Evolutionary conservation across 1,140 invertebrate species (phyloP).

Genomic region (Leptopilina clavipes): DNA sequence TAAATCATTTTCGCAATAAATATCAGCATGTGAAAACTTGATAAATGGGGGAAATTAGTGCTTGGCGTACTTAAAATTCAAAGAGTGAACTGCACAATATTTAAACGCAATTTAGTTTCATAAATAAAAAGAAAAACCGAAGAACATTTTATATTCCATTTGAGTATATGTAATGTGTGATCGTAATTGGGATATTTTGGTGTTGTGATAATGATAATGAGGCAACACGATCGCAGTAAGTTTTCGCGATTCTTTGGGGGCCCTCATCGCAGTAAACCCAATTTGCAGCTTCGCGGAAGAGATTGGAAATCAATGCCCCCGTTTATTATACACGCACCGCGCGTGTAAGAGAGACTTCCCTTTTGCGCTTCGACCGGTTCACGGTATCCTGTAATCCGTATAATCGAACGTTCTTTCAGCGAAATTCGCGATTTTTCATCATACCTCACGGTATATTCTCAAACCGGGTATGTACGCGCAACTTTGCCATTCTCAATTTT

Average conservation of each 20-base stretch:
- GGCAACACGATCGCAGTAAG: slow-evolving; percentile 1
- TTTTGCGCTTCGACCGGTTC: slow-evolving; percentile 20
- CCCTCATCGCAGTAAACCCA: slow-evolving; percentile 42
- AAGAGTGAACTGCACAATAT: too few relatives aligned
- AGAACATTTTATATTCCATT: background rate
- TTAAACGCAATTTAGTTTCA: background rate
- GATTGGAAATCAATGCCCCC: slow-evolving; percentile 53
- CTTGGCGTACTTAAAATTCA: too few relatives aligned
- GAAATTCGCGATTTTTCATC: slow-evolving; percentile 27
- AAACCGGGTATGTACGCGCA: background rate
- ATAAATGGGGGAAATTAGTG: too few relatives aligned
- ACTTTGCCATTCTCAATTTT: background rate
- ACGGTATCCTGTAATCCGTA: slow-evolving; percentile 28
- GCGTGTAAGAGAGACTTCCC: background rate
- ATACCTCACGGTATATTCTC: background rate
- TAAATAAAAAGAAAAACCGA: background rate
- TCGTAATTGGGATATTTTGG: slow-evolving; percentile 16
- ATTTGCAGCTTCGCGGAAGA: slow-evolving; percentile 53
- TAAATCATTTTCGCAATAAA: too few relatives aligned
- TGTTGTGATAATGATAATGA: slow-evolving; percentile 1
- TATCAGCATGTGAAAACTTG: too few relatives aligned
- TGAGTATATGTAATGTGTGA: background rate
- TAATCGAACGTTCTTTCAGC: slow-evolving; percentile 21
- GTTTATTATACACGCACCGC: slow-evolving; percentile 46
- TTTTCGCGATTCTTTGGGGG: slow-evolving; percentile 15